Base-by-base conservation (phyloP, 2,113 vertebrate species). In the Synchiropus splendidus region DNA sequence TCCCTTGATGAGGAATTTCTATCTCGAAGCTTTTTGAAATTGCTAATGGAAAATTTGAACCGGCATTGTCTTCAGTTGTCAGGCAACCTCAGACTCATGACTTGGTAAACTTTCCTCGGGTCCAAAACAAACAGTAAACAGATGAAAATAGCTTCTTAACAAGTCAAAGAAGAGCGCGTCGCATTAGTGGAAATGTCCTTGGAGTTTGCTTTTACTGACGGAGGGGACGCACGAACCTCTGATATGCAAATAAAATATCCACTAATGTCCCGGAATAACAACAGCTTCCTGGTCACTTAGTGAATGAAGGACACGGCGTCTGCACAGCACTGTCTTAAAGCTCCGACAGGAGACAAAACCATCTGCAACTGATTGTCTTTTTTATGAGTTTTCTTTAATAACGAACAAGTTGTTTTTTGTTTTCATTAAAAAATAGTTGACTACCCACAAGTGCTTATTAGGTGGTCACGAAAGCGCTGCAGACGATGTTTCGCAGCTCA, bases 211-310 rank as follows among this genome's bases (percentile, higher is more conserved):
- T 66, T 63, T 53, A 58, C 16, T 1, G 38, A 52, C n/a, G 1
- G n/a, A 49, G 43, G 74, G 67, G 61, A 74, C n/a, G 72, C 69
- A 67, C 64, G 71, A 38, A 53, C 48, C 50, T 67, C 56, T 44
- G 64, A 71, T 69, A 75, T 70, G 57, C 60, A 70, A 72, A 74
- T 61, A 1, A 40, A 45, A 39, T n/a, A n/a, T n/a, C n/a, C n/a
- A n/a, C n/a, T n/a, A n/a, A n/a, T n/a, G n/a, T n/a, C n/a, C n/a
- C n/a, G n/a, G n/a, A n/a, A n/a, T n/a, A n/a, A n/a, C n/a, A n/a
- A n/a, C n/a, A n/a, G n/a, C 52, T 46, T 42, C 54, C 48, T 27
- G 21, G 21, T 5, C 21, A 27, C 21, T 27, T 27, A 27, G 21
- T 5, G 21, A 27, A 27, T 4, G 21, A 27, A 27, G 21, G 21